Evolutionary conservation across 2,888 invertebrate genomes (phyloP).

Genomic region (Ophion slaviceki): DNA sequence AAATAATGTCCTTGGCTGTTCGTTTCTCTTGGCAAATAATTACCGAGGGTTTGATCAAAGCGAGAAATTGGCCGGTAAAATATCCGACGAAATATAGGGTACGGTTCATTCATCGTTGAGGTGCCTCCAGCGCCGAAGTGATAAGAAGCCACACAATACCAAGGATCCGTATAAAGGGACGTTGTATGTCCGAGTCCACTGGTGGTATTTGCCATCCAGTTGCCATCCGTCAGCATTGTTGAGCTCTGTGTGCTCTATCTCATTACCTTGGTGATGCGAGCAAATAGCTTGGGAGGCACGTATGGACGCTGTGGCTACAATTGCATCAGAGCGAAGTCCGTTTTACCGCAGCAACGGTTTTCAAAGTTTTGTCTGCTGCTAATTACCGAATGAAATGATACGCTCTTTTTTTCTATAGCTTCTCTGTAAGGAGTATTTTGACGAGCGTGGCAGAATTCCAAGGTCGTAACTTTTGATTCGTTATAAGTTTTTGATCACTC

Average conservation of each 20-base stretch:
- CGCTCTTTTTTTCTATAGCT: background rate
- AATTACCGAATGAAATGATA: no score
- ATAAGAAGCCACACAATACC: slow-evolving; percentile 5
- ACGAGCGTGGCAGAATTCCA: background rate
- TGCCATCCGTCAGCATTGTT: background rate
- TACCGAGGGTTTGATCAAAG: slow-evolving; percentile 5
- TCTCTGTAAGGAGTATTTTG: background rate
- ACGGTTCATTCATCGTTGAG: slow-evolving; percentile 6
- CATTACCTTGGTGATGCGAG: background rate
- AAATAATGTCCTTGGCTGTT: slow-evolving; percentile 7
- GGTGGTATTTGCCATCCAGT: slow-evolving; percentile 10
- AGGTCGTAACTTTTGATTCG: background rate
- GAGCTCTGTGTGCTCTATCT: background rate
- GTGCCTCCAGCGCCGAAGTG: background rate
- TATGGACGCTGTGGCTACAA: background rate
- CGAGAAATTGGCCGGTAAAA: background rate
- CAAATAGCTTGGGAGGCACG: background rate
- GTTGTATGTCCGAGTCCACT: slow-evolving; percentile 1
- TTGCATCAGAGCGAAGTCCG: no score
- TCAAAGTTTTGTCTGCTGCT: background rate
- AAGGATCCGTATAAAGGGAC: background rate
- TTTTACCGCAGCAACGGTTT: no score
- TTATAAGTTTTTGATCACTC: no score
- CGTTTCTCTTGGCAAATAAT: slow-evolving; percentile 4
- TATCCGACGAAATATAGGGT: slow-evolving; percentile 7